Conservation (phyloP, 2,888 invertebrate species). For the Metallyticus violacea region DNA sequence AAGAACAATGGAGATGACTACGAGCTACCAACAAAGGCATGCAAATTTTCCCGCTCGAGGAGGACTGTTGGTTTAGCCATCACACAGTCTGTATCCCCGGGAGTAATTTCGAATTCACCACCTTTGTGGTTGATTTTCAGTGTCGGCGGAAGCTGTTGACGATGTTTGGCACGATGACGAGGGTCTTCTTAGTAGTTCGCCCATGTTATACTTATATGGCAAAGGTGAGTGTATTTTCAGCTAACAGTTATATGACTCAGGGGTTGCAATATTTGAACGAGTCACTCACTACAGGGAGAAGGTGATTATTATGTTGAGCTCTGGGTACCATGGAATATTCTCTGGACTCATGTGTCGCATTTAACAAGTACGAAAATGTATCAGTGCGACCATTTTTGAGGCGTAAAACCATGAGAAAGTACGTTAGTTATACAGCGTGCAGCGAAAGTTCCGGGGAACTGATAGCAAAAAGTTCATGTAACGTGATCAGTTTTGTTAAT, state of each 20-base stretch:
- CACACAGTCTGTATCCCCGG: constrained; percentile 1
- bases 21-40: constrained; percentile 4
- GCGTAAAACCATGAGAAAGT: no score
- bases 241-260: neutral
- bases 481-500: no score
- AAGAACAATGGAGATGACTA: neutral
- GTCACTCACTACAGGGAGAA: no score
- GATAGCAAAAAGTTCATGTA: no score
- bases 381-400: no score
- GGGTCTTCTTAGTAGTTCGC: neutral
- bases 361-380: no score
- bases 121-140: constrained; percentile 26
- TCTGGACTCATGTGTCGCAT: no score
- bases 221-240: neutral
- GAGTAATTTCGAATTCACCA: constrained; percentile 28
- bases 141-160: neutral
- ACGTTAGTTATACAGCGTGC: no score
- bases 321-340: no score
- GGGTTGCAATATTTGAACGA: neutral
- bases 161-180: neutral
- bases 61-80: neutral
- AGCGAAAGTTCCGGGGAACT: no score
- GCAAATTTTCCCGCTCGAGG: constrained; percentile 2
- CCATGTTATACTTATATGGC: neutral
- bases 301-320: no score